Evolutionary conservation across 2,113 vertebrate species (phyloP).

Genomic region (Gila orcuttii): DNA sequence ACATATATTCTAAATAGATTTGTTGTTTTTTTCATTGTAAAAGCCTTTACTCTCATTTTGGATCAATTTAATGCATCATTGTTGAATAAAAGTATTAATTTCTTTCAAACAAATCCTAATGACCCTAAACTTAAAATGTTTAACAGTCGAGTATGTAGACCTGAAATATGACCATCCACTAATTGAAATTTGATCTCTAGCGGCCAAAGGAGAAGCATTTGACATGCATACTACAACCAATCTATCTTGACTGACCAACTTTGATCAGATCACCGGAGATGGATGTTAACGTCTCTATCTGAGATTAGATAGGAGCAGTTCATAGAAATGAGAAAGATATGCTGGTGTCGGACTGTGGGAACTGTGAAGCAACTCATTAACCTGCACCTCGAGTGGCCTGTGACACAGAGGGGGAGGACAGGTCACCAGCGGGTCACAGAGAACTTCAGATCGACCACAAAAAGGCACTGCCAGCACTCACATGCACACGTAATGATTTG

Average conservation of each 20-base stretch:
- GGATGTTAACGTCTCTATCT: conserved; percentile 7
- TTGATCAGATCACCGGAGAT: background rate
- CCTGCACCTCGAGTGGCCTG: conserved; percentile 42
- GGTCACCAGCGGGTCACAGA: conserved; percentile 18
- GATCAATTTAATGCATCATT: background rate
- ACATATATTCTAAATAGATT: background rate
- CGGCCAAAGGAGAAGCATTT: background rate
- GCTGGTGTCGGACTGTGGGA: conserved; percentile 14
- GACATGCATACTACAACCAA: background rate
- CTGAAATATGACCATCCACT: background rate
- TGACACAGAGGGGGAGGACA: conserved; percentile 9
- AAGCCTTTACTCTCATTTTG: background rate
- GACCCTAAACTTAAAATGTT: background rate
- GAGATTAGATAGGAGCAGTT: conserved; percentile 9
- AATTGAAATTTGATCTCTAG: background rate
- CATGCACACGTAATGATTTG: background rate
- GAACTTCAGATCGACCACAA: background rate
- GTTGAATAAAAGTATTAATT: background rate
- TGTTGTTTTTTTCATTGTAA: background rate
- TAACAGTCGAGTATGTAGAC: background rate
- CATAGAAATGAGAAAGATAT: conserved; percentile 1
- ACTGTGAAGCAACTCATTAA: conserved; percentile 44
- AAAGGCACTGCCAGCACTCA: background rate
- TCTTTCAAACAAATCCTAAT: background rate
- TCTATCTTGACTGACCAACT: conserved; percentile 1